Conservation (phyloP, 2,113 vertebrate species). For the Paradoxurus hermaphroditus region DNA sequence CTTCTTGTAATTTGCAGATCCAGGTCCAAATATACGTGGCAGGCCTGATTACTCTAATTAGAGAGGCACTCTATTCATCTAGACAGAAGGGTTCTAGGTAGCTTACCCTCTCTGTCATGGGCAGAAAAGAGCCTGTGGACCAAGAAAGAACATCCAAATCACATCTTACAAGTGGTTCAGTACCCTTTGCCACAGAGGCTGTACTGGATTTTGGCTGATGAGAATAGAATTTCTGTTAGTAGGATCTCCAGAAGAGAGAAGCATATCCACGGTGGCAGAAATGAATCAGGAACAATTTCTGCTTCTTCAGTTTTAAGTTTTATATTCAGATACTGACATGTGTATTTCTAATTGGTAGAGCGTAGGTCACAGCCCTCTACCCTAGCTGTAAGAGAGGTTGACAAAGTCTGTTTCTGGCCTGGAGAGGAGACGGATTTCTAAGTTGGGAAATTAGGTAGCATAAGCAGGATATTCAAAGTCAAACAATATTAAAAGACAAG, state of each 20-base stretch:
- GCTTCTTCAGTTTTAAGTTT: not conserved
- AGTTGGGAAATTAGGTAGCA: not conserved
- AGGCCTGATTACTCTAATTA: not conserved
- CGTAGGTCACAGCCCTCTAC: not conserved
- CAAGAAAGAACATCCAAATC: not conserved
- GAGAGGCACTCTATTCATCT: not conserved
- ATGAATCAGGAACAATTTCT: not conserved
- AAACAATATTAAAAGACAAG: not conserved
- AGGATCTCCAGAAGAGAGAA: not conserved
- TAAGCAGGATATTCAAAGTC: not conserved
- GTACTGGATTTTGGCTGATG: not conserved
- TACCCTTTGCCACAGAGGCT: not conserved
- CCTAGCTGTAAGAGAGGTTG: not conserved
- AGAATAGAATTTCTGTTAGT: not conserved
- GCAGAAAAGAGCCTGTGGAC: not conserved
- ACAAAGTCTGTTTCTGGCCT: not conserved
- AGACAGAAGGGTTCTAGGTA: not conserved
- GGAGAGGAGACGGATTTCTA: not conserved
- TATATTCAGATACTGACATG: not conserved
- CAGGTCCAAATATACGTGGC: not conserved
- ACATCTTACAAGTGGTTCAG: not conserved
- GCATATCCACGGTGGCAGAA: not conserved
- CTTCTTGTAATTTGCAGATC: not conserved
- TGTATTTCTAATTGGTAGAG: not conserved
- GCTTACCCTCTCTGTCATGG: not conserved